phyloP scores from a whole-genome alignment of 1,140 invertebrate genomes.

The Mamestra configurata region DNA sequence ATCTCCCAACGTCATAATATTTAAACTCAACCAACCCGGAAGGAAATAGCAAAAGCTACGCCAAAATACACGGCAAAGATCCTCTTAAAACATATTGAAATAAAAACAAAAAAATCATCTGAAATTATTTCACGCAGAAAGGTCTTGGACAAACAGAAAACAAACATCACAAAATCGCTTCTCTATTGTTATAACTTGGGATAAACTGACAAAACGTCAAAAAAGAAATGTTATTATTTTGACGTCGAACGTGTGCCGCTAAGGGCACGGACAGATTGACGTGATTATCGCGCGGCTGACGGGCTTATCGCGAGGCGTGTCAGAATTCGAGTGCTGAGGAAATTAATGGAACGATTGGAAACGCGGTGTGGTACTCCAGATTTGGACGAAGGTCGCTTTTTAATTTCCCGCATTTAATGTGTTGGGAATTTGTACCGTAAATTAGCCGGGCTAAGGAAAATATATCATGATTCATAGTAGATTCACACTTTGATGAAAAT shows the following conservation, averaged over 20 bases:
- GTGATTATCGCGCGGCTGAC: constrained; percentile 11
- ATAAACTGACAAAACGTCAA: background rate
- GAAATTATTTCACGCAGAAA: background rate
- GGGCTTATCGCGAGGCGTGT: constrained; percentile 1
- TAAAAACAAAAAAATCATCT: background rate
- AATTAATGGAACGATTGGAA: constrained; percentile 38
- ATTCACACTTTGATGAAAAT: too few species aligned
- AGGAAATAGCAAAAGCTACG: constrained; percentile 12
- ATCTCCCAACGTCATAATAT: background rate
- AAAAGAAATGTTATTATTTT: background rate
- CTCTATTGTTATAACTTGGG: background rate
- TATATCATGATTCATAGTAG: too few species aligned
- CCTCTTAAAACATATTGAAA: constrained; percentile 30
- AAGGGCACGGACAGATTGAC: background rate
- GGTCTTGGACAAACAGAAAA: background rate
- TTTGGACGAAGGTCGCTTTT: constrained; percentile 27
- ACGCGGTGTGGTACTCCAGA: constrained; percentile 8
- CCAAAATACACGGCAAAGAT: constrained; percentile 14
- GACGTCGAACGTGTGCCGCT: background rate
- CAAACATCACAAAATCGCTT: background rate
- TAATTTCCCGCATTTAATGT: constrained; percentile 22
- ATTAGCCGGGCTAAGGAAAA: background rate
- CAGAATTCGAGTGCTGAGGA: constrained; percentile 6
- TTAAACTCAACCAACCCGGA: constrained; percentile 9
- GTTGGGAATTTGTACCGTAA: background rate